A percentile compares a stretch with the other conserved stretches of the same genome.
These are phyloP conservation scores for Erynnis tages DNA, from an alignment of 2,888 invertebrate genomes.

Conservation along the genomic window DNA sequence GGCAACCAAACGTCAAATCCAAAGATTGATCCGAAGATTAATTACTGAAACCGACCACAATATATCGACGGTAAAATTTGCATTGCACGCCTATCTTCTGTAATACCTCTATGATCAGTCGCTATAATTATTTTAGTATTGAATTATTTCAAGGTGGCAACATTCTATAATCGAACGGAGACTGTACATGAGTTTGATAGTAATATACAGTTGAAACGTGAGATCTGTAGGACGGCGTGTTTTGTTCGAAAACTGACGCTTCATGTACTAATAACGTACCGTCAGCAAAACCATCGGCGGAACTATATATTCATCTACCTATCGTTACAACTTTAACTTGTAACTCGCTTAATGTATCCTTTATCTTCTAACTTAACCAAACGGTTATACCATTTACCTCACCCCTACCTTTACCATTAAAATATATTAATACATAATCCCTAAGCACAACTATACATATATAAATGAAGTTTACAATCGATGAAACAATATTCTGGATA, in stretches of 20 bases:
- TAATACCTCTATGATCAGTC: too few relatives aligned
- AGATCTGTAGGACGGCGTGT: constrained; percentile 63
- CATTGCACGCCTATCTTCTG: too few relatives aligned
- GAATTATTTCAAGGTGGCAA: too few relatives aligned
- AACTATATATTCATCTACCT: constrained; percentile 55
- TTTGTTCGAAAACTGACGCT: constrained; percentile 41
- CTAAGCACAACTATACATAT: constrained; percentile 24
- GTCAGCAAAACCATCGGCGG: constrained; percentile 48
- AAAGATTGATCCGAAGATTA: too few relatives aligned
- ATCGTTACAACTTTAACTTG: constrained; percentile 42
- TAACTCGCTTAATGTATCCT: constrained; percentile 49
- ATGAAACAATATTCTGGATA: constrained; percentile 77
- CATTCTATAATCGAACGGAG: not conserved
- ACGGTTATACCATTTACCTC: constrained; percentile 59
- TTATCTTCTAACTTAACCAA: constrained; percentile 60
- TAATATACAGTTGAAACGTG: constrained; percentile 33
- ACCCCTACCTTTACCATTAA: constrained; percentile 49
- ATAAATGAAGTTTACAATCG: constrained; percentile 9
- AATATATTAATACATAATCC: constrained; percentile 53
- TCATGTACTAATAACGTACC: constrained; percentile 39
- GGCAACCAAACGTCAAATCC: too few relatives aligned
- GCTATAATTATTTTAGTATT: too few relatives aligned
- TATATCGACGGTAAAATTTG: too few relatives aligned
- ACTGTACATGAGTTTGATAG: not conserved
- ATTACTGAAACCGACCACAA: too few relatives aligned